Evolutionary conservation across 2,797 vertebrate species (phyloP), one percentile per base, ranked within the genome.

Genomic region (Aratinga solstitialis): DNA sequence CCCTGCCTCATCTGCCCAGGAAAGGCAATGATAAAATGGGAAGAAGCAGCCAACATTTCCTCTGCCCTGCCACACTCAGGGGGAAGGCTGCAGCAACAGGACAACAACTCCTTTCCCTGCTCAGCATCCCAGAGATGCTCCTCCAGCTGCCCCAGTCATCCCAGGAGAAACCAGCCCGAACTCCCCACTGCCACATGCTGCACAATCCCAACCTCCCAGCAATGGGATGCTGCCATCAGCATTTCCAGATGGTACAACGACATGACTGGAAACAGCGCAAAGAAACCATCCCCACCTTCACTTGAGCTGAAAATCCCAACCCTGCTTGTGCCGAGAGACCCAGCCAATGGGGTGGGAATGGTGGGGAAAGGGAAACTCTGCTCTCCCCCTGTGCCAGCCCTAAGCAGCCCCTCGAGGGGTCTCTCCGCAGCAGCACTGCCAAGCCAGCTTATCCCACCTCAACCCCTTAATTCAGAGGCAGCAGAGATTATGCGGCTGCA

Each of bases 301-400:
- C 81, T 13, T 10, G 34, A 81, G 34, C 27, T 2, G 4, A 51
- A 84, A 51, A 66, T 34, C 38, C 53, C 13, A n/a, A 26, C 4
- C 17, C 19, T 0, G 2, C 1, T 3, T 22, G 38, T 43, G 69
- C 36, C 1, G 3, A 30, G 19, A 45, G 54, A 23, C n/a, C 56
- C 56, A 58, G 32, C n/a, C n/a, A 34, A 34, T 58, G n/a, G n/a
- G 56, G 22, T 51, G 29, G 34, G 34, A 76, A 77, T 8, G 47
- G 42, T 65, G 26, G 9, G 16, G 45, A 80, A 56, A 15, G 27
- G 38, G 36, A 71, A 77, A 51, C 6, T 45, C 80, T 73, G 13
- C 38, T 23, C 45, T 30, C 0, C 4, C 21, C 5, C 13, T 0
- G 0, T 0, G 3, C 40, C 40, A 76, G 32, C 42, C 42, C 30